A percentile compares a stretch with the other conserved stretches of the same genome.
Conservation (phyloP, 2,797 vertebrate genomes). For the Nannoperca australis region DNA sequence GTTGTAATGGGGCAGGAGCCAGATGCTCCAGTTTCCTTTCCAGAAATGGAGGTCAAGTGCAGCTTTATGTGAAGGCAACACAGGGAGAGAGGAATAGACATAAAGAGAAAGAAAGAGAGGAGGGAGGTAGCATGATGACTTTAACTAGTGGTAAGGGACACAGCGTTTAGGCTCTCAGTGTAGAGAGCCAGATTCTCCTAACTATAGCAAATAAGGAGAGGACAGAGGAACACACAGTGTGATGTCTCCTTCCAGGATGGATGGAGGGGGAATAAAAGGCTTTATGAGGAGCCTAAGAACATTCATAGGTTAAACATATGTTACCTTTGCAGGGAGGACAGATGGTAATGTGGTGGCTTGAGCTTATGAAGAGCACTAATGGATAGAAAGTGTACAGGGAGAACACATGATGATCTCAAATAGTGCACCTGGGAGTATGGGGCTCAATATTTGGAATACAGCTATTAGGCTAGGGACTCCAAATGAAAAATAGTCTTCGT, state of each 20-base stretch:
- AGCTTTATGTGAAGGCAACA: slow-evolving; percentile 83
- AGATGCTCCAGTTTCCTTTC: slow-evolving; percentile 87
- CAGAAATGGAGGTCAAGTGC: slow-evolving; percentile 88
- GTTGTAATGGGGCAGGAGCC: slow-evolving; percentile 80
- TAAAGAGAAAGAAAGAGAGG: slow-evolving; percentile 67
- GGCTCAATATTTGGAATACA: slow-evolving; percentile 54
- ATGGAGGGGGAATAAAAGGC: slow-evolving; percentile 60
- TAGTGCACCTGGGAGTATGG: slow-evolving; percentile 64
- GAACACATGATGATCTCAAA: slow-evolving; percentile 73
- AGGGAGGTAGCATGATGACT: slow-evolving; percentile 77
- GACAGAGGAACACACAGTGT: slow-evolving; percentile 38
- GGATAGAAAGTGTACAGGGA: slow-evolving; percentile 48
- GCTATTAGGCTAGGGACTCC: slow-evolving; percentile 49
- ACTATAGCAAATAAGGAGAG: slow-evolving; percentile 53
- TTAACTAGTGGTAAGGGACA: slow-evolving; percentile 82
- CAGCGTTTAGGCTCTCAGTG: slow-evolving; percentile 32
- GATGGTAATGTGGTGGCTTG: slow-evolving; percentile 58
- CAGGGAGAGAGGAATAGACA: slow-evolving; percentile 54
- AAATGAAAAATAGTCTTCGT: slow-evolving; percentile 61
- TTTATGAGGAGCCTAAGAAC: slow-evolving; percentile 64
- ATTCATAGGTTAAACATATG: slow-evolving; percentile 74
- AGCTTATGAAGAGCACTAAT: slow-evolving; percentile 60
- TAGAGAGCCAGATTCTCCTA: slow-evolving; percentile 46
- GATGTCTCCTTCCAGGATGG: slow-evolving; percentile 58
- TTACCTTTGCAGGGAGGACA: slow-evolving; percentile 61